Evolutionary conservation across 2,888 invertebrate genomes (phyloP).

Genomic region (Dicranocentrus wangi): DNA sequence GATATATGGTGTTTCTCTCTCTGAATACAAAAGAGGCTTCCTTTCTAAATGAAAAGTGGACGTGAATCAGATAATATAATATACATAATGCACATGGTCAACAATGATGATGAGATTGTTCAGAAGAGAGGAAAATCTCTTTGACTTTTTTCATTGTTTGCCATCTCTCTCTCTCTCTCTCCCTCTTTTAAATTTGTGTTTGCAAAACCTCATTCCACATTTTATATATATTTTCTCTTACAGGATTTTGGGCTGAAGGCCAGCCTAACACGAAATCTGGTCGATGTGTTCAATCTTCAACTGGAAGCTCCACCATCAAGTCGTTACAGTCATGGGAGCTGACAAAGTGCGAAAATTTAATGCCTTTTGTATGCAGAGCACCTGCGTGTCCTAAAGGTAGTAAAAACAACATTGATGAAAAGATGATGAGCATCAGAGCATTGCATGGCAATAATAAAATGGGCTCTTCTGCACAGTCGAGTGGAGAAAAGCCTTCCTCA

Average conservation of each 20-base stretch:
- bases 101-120: no score
- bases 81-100: not conserved
- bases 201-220: not conserved
- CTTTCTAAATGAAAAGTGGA: no score
- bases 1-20: slow-evolving; percentile 19
- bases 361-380: slow-evolving; percentile 95
- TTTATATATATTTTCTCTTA: slow-evolving; percentile 62
- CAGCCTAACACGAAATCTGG: slow-evolving; percentile 92
- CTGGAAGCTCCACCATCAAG: slow-evolving; percentile 74
- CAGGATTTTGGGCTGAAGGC: slow-evolving; percentile 90
- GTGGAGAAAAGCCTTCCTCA: no score
- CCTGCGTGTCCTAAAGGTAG: slow-evolving; percentile 82
- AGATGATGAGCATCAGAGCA: no score
- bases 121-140: no score
- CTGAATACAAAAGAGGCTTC: no score
- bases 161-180: no score
- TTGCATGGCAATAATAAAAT: no score
- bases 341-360: slow-evolving; percentile 92
- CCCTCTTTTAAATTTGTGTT: not conserved
- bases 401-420: no score
- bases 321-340: slow-evolving; percentile 93
- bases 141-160: no score
- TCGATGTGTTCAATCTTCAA: slow-evolving; percentile 83
- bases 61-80: no score
- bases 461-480: no score